phyloP scores from a whole-genome alignment of 2,797 vertebrate genomes.

The Gymnoscopelus microlampas region DNA sequence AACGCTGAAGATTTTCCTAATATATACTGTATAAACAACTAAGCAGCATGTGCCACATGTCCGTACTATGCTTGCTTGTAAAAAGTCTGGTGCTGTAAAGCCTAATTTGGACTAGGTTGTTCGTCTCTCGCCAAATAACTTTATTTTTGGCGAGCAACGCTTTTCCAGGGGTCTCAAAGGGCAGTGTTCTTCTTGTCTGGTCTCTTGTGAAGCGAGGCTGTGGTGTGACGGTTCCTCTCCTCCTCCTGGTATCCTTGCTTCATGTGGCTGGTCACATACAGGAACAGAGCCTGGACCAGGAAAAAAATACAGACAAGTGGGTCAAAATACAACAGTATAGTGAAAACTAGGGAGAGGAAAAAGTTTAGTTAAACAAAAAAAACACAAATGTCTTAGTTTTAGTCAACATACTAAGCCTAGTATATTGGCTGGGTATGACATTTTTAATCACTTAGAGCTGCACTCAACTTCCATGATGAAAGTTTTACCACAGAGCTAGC shows the following conservation, averaged over 20 bases:
- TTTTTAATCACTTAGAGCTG: no score
- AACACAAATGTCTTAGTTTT: no score
- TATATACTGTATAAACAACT: slow-evolving; percentile 42
- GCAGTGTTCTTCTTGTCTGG: slow-evolving; percentile 77
- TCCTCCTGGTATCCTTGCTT: slow-evolving; percentile 76
- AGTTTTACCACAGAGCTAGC: no score
- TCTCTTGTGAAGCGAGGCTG: slow-evolving; percentile 68
- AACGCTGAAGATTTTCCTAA: no score
- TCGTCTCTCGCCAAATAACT: no score
- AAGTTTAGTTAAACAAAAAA: no score
- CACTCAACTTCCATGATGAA: no score
- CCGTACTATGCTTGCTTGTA: slow-evolving; percentile 25
- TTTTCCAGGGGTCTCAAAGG: slow-evolving; percentile 54
- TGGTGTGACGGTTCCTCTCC: slow-evolving; percentile 57
- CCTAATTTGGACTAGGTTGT: no score
- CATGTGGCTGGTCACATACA: slow-evolving; percentile 79
- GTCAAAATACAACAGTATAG: slow-evolving; percentile 1
- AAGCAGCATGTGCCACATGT: slow-evolving; percentile 29
- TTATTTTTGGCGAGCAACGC: no score
- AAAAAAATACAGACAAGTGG: neutral
- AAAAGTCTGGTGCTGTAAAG: slow-evolving; percentile 28
- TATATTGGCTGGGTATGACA: no score
- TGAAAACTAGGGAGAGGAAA: no score
- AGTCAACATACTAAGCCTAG: no score
- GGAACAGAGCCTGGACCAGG: slow-evolving; percentile 77